These are phyloP conservation scores for Meiosimyza platycephala DNA, from an alignment of 2,888 invertebrate species.

Conservation along the genomic window DNA sequence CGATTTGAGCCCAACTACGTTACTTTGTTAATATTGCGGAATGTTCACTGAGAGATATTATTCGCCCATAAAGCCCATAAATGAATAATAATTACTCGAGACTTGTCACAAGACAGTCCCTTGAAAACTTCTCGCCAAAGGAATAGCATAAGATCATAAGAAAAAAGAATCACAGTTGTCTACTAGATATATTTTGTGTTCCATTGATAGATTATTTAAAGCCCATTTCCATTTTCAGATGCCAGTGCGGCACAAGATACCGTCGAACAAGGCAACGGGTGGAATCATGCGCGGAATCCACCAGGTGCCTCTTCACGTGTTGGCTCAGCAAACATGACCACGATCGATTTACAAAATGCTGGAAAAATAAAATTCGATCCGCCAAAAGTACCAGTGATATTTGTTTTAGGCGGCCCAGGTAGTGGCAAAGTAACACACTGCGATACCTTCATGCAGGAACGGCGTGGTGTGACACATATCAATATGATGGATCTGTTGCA, in stretches of 20 bases:
- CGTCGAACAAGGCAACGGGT: conserved; percentile 71
- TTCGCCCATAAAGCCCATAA: no score
- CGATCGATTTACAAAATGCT: conserved; percentile 81
- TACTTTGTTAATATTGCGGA: no score
- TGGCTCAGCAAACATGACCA: conserved; percentile 72
- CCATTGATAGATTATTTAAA: no score
- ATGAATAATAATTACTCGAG: no score
- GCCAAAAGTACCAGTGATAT: conserved; percentile 89
- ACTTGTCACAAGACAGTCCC: no score
- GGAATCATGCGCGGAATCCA: conserved; percentile 63
- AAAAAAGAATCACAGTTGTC: no score
- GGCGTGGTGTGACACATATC: conserved; percentile 85
- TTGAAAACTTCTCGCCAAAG: no score
- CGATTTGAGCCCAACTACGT: no score
- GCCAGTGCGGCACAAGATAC: conserved; percentile 81
- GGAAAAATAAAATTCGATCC: conserved; percentile 87
- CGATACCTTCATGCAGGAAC: conserved; percentile 89
- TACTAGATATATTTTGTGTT: no score
- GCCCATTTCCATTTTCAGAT: conserved; percentile 53
- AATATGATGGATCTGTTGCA: conserved; percentile 92
- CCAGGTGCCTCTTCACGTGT: conserved; percentile 51
- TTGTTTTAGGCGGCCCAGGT: conserved; percentile 93
- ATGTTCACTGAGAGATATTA: no score
- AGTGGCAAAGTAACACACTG: conserved; percentile 99
- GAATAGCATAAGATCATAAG: no score